phyloP scores from a whole-genome alignment of 2,888 invertebrate genomes.

The Dicranocentrus wangi region DNA sequence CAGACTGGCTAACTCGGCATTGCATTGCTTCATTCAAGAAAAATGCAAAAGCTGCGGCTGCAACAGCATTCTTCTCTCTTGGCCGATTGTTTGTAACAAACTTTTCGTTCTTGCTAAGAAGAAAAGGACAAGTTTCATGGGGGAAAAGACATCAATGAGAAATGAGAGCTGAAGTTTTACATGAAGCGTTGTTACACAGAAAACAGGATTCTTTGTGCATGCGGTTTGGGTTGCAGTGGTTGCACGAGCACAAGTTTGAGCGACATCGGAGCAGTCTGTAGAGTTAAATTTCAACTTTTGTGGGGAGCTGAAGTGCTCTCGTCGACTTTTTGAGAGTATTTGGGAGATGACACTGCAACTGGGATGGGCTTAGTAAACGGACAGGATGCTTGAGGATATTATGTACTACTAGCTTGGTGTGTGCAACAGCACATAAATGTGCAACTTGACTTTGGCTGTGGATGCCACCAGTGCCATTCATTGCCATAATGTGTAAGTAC shows the following conservation, averaged over 20 bases:
- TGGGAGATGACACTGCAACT: conserved; percentile 43
- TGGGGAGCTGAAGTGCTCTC: background rate
- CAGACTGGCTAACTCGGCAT: too few species aligned
- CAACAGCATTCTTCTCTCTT: too few species aligned
- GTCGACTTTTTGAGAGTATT: conserved; percentile 16
- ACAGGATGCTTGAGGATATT: background rate
- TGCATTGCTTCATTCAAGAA: conserved; percentile 21
- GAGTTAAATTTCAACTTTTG: conserved; percentile 5
- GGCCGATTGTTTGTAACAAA: too few species aligned
- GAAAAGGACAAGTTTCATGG: too few species aligned
- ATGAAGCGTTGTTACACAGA: background rate
- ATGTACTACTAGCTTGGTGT: too few species aligned
- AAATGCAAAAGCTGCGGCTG: conserved; percentile 10
- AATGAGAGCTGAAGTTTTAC: too few species aligned
- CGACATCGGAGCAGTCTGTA: conserved; percentile 29
- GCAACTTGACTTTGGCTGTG: conserved; percentile 22
- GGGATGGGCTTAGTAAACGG: conserved; percentile 41
- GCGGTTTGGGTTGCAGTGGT: too few species aligned
- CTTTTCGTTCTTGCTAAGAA: too few species aligned
- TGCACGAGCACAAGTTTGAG: conserved; percentile 23
- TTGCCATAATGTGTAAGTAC: background rate
- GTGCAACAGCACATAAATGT: background rate
- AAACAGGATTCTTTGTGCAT: conserved; percentile 6
- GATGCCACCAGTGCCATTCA: background rate
- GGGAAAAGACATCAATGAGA: too few species aligned